phyloP scores from a whole-genome alignment of 2,113 vertebrate species.

The Piprites chloris region DNA sequence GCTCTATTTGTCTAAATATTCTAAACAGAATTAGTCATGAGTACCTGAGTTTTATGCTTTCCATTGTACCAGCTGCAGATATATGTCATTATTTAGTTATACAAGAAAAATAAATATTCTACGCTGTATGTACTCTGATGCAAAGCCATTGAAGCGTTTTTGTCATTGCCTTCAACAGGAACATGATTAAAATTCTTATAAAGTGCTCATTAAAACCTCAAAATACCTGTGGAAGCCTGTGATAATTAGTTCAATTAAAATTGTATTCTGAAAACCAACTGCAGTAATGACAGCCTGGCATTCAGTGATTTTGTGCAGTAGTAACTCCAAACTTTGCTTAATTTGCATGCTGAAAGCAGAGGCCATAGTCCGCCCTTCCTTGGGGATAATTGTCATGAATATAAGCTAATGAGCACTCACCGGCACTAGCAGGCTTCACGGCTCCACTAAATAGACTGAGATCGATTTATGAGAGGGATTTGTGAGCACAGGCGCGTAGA shows the following conservation, averaged over 20 bases:
- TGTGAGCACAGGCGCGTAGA: rapidly evolving
- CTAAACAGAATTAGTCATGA: background rate
- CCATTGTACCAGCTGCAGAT: background rate
- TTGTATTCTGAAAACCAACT: background rate
- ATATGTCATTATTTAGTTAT: background rate
- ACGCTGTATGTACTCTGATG: background rate
- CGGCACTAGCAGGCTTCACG: background rate
- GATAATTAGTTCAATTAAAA: slow-evolving; percentile 45
- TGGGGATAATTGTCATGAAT: background rate
- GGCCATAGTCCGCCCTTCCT: background rate
- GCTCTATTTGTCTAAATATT: background rate
- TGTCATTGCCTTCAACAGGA: background rate
- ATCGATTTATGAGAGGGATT: background rate
- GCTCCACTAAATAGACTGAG: background rate
- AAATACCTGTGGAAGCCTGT: slow-evolving; percentile 35
- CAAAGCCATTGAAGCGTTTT: background rate
- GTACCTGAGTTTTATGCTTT: background rate
- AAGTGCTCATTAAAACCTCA: background rate
- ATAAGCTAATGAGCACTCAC: slow-evolving; percentile 20
- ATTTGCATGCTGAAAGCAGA: slow-evolving; percentile 16
- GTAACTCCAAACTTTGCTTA: background rate
- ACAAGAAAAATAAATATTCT: background rate
- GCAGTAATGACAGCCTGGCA: background rate
- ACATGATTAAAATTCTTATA: slow-evolving; percentile 8
- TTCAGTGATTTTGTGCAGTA: background rate